Evolutionary conservation across 2,113 vertebrate species (phyloP).

Genomic region (Drymodes brunneopygia): DNA sequence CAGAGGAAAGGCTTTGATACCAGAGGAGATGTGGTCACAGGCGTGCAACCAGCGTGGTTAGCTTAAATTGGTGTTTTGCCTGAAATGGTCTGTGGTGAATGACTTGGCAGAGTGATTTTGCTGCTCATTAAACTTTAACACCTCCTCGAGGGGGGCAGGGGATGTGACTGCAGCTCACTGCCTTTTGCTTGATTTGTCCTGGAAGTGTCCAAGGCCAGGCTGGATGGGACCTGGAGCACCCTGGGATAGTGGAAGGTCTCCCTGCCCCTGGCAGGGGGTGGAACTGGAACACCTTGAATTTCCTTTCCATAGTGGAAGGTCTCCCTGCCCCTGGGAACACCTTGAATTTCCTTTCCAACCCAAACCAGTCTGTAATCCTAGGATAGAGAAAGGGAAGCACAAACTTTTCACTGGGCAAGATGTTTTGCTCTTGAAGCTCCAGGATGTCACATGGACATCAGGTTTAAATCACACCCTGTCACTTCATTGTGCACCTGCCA

Average conservation of each 20-base stretch:
- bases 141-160: background rate
- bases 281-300: background rate
- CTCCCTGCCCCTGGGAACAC: background rate
- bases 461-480: background rate
- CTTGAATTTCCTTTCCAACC: background rate
- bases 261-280: background rate
- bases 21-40: background rate
- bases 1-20: background rate
- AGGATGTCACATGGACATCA: background rate
- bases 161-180: background rate
- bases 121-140: background rate
- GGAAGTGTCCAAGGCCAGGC: background rate
- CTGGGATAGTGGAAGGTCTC: background rate
- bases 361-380: background rate
- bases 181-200: background rate
- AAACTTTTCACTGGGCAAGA: background rate
- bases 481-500: background rate
- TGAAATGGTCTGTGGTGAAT: background rate
- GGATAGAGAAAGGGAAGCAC: background rate
- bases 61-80: background rate
- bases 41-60: background rate
- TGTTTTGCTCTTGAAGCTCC: background rate
- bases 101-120: background rate
- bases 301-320: background rate
- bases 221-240: accelerated